These are phyloP conservation scores for Drosophila rubida DNA, from an alignment of 2,888 invertebrate species.

Conservation along the genomic window DNA sequence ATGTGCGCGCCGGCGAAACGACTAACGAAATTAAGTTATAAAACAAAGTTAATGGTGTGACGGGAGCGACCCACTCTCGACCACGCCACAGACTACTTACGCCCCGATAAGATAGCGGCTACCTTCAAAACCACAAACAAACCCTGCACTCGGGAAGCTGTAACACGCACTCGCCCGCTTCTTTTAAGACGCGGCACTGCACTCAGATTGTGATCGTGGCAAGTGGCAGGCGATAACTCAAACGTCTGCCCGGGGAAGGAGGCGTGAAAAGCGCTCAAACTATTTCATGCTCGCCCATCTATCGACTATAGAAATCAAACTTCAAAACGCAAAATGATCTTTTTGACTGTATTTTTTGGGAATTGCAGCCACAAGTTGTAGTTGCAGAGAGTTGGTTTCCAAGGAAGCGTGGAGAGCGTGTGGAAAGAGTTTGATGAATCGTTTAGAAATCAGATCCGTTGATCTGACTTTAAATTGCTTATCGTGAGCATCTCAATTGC, in stretches of 20 bases:
- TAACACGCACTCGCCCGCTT: constrained; percentile 49
- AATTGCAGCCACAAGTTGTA: too few relatives aligned
- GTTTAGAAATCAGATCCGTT: constrained; percentile 11
- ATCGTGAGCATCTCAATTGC: constrained; percentile 3
- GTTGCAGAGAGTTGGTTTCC: too few relatives aligned
- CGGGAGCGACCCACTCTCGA: constrained; percentile 38
- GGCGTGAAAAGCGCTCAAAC: constrained; percentile 10
- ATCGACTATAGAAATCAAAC: neutral
- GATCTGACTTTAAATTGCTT: neutral
- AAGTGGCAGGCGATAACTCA: constrained; percentile 14
- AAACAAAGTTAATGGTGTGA: constrained; percentile 71
- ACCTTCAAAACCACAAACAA: constrained; percentile 29
- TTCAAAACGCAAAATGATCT: too few relatives aligned
- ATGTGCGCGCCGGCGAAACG: too few relatives aligned
- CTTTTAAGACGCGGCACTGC: too few relatives aligned
- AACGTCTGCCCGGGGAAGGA: neutral
- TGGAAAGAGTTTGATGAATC: constrained; percentile 2
- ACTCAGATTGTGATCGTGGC: constrained; percentile 16
- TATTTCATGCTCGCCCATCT: constrained; percentile 1
- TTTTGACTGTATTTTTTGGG: too few relatives aligned
- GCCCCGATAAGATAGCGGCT: constrained; percentile 71
- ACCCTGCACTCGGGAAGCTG: constrained; percentile 30
- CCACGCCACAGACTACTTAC: constrained; percentile 44
- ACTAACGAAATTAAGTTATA: constrained; percentile 71
- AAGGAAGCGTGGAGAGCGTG: neutral